A percentile compares a stretch with the other conserved stretches of the same genome.
These are phyloP conservation scores for Sycobia sp. DNA, from an alignment of 1,140 invertebrate species.

Conservation along the genomic window DNA sequence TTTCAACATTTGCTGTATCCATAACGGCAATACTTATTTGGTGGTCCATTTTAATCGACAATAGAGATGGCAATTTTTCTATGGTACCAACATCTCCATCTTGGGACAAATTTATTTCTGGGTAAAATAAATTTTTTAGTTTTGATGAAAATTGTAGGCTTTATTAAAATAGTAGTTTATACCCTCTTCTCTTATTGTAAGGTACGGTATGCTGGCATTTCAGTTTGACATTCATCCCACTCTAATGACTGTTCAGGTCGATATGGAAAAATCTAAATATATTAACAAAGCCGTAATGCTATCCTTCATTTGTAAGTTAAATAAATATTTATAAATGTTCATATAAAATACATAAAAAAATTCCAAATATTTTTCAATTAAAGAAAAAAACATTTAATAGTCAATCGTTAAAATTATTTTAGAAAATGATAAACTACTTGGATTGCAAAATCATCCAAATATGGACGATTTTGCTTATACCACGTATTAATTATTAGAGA, in stretches of 20 bases:
- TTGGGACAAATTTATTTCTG: constrained; percentile 57
- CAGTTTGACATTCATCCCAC: constrained; percentile 82
- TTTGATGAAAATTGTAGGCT: too few relatives aligned
- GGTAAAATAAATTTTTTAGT: constrained; percentile 35
- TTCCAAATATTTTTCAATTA: too few relatives aligned
- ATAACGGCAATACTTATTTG: constrained; percentile 51
- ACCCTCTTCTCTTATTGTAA: constrained; percentile 15
- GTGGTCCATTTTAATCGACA: constrained; percentile 54
- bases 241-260: constrained; percentile 78
- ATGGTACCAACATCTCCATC: constrained; percentile 50
- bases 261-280: constrained; percentile 73
- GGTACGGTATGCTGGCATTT: constrained; percentile 58
- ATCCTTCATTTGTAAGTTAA: constrained; percentile 66
- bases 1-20: constrained; percentile 43
- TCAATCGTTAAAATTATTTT: too few relatives aligned
- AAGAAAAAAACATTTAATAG: too few relatives aligned
- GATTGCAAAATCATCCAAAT: too few relatives aligned
- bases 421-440: too few relatives aligned
- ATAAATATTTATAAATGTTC: neutral
- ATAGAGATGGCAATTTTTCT: constrained; percentile 39
- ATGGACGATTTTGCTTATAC: too few relatives aligned
- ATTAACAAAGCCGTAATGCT: constrained; percentile 69
- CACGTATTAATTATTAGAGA: too few relatives aligned
- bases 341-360: too few relatives aligned
- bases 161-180: too few relatives aligned